A percentile compares a stretch with the other conserved stretches of the same genome.
Conservation (phyloP, 1,140 invertebrate species). For the Gonioctena quinquepunctata region DNA sequence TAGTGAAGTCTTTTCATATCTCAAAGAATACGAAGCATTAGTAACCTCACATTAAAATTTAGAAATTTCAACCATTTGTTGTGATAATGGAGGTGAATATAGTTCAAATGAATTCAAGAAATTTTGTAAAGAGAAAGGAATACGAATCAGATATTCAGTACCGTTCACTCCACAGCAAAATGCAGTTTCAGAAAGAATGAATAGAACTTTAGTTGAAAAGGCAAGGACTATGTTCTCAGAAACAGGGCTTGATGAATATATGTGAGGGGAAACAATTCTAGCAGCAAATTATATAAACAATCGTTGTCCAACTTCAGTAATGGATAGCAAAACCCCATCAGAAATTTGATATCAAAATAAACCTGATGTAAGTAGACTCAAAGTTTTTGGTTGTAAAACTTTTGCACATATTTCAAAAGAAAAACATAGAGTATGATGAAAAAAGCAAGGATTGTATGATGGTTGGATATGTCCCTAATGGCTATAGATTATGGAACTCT, state of each 20-base stretch:
- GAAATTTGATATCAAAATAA: constrained; percentile 28
- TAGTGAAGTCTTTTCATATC: constrained; percentile 39
- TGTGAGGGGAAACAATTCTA: constrained; percentile 54
- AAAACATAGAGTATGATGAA: too few relatives aligned
- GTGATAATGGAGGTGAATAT: constrained; percentile 46
- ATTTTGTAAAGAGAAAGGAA: constrained; percentile 41
- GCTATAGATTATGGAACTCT: too few relatives aligned
- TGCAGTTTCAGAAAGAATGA: constrained; percentile 53
- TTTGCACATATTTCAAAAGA: constrained; percentile 34
- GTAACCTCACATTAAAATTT: constrained; percentile 40
- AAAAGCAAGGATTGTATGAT: too few relatives aligned
- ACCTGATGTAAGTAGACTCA: constrained; percentile 25
- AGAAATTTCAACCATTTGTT: constrained; percentile 40
- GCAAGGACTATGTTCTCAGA: constrained; percentile 51
- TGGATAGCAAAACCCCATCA: constrained; percentile 14
- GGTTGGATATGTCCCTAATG: too few relatives aligned
- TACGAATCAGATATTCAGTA: constrained; percentile 28
- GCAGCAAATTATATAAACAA: constrained; percentile 57
- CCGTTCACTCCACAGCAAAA: constrained; percentile 54
- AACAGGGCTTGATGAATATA: constrained; percentile 36
- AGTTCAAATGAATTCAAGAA: constrained; percentile 29
- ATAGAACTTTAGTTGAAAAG: constrained; percentile 49
- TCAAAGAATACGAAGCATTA: constrained; percentile 42
- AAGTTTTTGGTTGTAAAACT: constrained; percentile 47
- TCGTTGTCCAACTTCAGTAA: constrained; percentile 32